A percentile compares a stretch with the other conserved stretches of the same genome.
Conservation (phyloP, 2,888 invertebrate genomes). For the Sylvicola fuscatus region DNA sequence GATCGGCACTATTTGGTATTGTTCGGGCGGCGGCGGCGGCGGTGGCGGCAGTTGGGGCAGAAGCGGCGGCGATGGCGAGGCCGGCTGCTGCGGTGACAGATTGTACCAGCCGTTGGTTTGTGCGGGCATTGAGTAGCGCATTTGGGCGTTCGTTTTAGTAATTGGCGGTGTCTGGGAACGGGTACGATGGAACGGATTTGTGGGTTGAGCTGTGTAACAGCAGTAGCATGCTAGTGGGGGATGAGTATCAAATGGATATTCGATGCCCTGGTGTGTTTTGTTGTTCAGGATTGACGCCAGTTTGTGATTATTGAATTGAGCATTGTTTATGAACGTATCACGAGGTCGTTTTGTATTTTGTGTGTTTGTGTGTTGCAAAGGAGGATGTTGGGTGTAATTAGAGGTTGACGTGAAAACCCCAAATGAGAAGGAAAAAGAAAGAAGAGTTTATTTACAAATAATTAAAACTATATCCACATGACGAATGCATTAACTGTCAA, state of each 20-base stretch:
- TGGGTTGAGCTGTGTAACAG: conserved; percentile 1
- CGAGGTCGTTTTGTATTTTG: too few species aligned
- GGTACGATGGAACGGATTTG: conserved; percentile 3
- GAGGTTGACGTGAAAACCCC: too few species aligned
- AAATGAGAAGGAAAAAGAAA: too few species aligned
- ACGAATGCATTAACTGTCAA: too few species aligned
- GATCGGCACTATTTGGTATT: conserved; percentile 1
- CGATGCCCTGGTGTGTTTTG: conserved; percentile 1
- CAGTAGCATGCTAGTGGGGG: conserved; percentile 4
- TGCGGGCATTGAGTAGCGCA: conserved; percentile 5
- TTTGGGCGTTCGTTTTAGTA: not conserved
- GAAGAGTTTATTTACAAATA: too few species aligned
- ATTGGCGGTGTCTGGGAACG: conserved; percentile 7
- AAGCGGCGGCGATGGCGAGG: conserved; percentile 12
- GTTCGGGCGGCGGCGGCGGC: not conserved
- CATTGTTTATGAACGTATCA: too few species aligned
- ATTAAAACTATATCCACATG: too few species aligned
- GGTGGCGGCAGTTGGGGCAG: not conserved
- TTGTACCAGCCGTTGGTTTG: conserved; percentile 5
- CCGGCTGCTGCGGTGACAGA: conserved; percentile 15
- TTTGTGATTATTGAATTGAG: too few species aligned
- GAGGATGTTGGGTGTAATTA: too few species aligned
- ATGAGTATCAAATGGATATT: conserved; percentile 8
- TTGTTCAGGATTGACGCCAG: not conserved
- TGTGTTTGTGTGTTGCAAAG: too few species aligned